Evolutionary conservation across 1,140 invertebrate genomes (phyloP), one percentile per base, ranked within the genome.

Genomic region (Drosophila chauvacae): DNA sequence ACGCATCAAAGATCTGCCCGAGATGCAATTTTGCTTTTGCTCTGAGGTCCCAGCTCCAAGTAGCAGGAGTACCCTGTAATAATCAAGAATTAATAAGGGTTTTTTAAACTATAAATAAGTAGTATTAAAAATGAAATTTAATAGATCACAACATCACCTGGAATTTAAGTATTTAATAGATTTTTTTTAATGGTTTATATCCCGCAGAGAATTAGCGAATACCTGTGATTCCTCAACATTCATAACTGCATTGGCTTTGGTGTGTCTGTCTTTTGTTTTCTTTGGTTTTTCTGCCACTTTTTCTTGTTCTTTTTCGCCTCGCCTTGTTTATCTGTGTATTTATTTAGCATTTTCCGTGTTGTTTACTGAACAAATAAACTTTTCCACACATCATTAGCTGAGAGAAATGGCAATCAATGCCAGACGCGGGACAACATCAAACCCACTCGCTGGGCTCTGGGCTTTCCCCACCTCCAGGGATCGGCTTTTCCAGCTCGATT

Each of bases 301-400:
- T 18, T 30, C 60, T 33, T 26, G 13, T 66, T 9, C 57, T 26
- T 56, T 59, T 37, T 13, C 5, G 3, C 48, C 2, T 33, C 39
- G 39, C 61, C 72, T 66, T 56, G 55, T 60, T 51, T 56, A 68
- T 87, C 68, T 87, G 80, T 71, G 76, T 83, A 80, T 87, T 87
- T 88, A 79, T 66, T 76, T 80, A 88, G 69, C 84, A 84, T 84
- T 77, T 77, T 88, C 72, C 74, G 77, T 73, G 69, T 68, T 88
- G 84, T 88, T 88, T 88, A 88, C 85, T 84, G 58, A 58, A 41
- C 80, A 88, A 88, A 88, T 90, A 88, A 88, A 90, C 84, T 84
- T 88, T 87, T 87, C 66, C 84, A 90, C 85, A 88, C 85, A 88
- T 88, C 84, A 88, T 84, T 79, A 75, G 77, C 66, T 44, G 59